A percentile compares a stretch with the other conserved stretches of the same genome.
These are phyloP conservation scores for Pseudochromis fuscus DNA, from an alignment of 2,797 vertebrate species.

Conservation along the genomic window DNA sequence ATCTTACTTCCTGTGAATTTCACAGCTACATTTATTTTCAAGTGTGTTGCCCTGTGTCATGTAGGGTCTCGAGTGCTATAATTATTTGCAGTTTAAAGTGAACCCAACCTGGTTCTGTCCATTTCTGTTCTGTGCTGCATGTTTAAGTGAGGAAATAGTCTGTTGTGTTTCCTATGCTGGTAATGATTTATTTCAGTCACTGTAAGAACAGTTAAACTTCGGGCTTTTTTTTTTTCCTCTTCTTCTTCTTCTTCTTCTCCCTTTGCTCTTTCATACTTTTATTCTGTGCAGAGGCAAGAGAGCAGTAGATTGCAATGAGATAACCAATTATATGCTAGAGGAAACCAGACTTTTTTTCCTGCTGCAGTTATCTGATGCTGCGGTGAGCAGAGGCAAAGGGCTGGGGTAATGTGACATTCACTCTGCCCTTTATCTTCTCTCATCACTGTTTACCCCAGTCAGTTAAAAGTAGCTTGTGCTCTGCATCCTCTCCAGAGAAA, in stretches of 20 bases:
- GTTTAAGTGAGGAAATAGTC: slow-evolving; percentile 64
- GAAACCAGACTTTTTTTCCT: slow-evolving; percentile 88
- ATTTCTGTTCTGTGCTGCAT: slow-evolving; percentile 9
- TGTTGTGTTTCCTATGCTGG: slow-evolving; percentile 59
- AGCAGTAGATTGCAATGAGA: slow-evolving; percentile 88
- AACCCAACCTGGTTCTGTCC: slow-evolving; percentile 5
- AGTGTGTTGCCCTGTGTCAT: slow-evolving; percentile 3
- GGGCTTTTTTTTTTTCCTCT: slow-evolving; percentile 47
- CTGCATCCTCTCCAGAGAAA: slow-evolving; percentile 89
- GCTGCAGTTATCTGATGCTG: slow-evolving; percentile 94
- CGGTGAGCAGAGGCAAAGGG: slow-evolving; percentile 86
- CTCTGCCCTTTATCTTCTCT: slow-evolving; percentile 89
- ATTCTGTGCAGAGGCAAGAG: slow-evolving; percentile 74
- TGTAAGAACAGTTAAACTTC: slow-evolving; percentile 78
- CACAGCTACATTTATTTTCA: no score
- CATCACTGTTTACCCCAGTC: slow-evolving; percentile 91
- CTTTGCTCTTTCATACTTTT: slow-evolving; percentile 63
- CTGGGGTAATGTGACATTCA: slow-evolving; percentile 87
- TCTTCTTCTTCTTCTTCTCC: slow-evolving; percentile 31
- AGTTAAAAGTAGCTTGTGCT: slow-evolving; percentile 89
- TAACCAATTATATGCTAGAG: slow-evolving; percentile 92
- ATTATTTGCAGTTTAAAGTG: slow-evolving; percentile 18
- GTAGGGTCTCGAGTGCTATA: neutral
- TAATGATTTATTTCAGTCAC: slow-evolving; percentile 79
- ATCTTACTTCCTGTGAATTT: slow-evolving; percentile 17